Evolutionary conservation across 1,140 invertebrate species (phyloP).

Genomic region (Tetragonula clypearis): DNA sequence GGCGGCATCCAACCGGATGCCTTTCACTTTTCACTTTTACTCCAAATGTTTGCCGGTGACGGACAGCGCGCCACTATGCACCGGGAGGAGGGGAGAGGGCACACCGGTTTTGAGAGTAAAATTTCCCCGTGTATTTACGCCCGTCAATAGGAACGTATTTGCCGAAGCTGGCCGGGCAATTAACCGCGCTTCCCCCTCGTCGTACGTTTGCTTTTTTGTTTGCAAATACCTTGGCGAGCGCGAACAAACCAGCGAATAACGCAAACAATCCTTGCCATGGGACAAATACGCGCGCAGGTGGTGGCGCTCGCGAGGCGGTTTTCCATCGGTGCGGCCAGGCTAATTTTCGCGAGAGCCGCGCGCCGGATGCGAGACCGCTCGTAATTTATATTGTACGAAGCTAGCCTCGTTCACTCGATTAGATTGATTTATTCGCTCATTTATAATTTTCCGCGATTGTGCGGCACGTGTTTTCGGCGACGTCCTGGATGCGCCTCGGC

Average conservation of each 20-base stretch:
- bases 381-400: slow-evolving; percentile 53
- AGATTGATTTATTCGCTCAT: slow-evolving; percentile 47
- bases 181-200: slow-evolving; percentile 51
- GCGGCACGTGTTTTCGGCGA: slow-evolving; percentile 4
- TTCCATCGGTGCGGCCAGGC: slow-evolving; percentile 29
- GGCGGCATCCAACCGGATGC: slow-evolving; percentile 2
- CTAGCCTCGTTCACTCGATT: slow-evolving; percentile 19
- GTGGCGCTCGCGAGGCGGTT: slow-evolving; percentile 14
- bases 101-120: slow-evolving; percentile 59
- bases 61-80: slow-evolving; percentile 13
- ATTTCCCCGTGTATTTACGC: slow-evolving; percentile 65
- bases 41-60: slow-evolving; percentile 51
- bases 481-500: neutral
- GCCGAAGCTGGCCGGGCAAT: slow-evolving; percentile 63
- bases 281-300: slow-evolving; percentile 49
- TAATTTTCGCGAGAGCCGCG: neutral
- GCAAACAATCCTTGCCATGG: slow-evolving; percentile 55
- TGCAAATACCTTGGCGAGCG: slow-evolving; percentile 51
- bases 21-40: slow-evolving; percentile 66
- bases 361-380: slow-evolving; percentile 4
- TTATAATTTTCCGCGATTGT: slow-evolving; percentile 43
- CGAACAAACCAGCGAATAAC: slow-evolving; percentile 64
- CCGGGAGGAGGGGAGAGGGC: neutral
- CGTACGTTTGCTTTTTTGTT: slow-evolving; percentile 65
- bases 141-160: slow-evolving; percentile 65